phyloP scores from a whole-genome alignment of 2,888 invertebrate genomes.

The Megaustenia siamemsis region DNA sequence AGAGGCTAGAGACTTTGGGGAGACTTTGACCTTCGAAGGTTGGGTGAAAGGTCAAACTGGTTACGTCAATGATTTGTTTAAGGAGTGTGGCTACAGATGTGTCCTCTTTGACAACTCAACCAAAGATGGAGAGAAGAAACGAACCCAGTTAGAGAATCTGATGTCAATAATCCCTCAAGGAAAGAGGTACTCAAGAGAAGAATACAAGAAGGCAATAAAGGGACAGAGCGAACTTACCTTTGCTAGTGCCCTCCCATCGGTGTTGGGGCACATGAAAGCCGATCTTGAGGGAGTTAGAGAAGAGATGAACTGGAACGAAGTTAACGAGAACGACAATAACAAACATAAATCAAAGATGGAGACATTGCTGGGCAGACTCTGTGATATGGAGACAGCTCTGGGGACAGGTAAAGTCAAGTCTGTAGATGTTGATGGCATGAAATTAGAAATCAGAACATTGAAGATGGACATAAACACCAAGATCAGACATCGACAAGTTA shows the following conservation, averaged over 20 bases:
- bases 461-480: neutral
- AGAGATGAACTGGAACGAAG: neutral
- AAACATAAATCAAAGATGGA: neutral
- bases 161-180: slow-evolving; percentile 2
- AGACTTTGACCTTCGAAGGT: neutral
- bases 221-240: neutral
- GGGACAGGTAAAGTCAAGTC: neutral
- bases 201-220: neutral
- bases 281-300: neutral
- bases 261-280: neutral
- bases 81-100: slow-evolving; percentile 38
- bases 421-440: neutral
- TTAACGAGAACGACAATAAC: neutral
- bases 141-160: neutral
- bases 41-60: slow-evolving; percentile 33
- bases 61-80: slow-evolving; percentile 15
- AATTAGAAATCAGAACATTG: neutral
- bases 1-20: neutral
- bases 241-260: neutral
- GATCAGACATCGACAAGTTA: neutral
- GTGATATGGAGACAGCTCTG: neutral
- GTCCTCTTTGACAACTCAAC: slow-evolving; percentile 39
- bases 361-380: neutral
- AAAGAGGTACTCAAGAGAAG: neutral
- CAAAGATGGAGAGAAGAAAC: neutral